These are phyloP conservation scores for Tangara arthus DNA, from an alignment of 2,797 vertebrate species.

Conservation along the genomic window DNA sequence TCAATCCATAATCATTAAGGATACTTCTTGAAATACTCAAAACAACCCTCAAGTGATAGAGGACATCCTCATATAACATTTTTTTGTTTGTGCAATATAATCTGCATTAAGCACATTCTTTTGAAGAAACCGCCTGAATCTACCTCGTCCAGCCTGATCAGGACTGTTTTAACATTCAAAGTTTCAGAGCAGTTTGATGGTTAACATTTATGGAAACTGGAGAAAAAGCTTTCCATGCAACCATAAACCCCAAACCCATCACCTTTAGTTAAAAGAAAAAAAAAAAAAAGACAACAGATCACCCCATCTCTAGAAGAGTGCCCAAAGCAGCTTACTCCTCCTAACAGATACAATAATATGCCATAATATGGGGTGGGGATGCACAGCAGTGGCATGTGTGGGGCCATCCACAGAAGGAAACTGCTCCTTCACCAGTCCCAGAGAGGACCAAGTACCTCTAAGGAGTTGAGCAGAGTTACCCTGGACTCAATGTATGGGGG, in stretches of 20 bases:
- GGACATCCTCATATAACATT: background rate
- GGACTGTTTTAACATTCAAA: background rate
- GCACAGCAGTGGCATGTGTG: accelerated
- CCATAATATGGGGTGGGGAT: background rate
- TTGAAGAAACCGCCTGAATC: background rate
- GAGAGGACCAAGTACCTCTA: background rate
- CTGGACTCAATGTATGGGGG: accelerated
- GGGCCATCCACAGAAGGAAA: background rate
- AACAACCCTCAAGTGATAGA: background rate
- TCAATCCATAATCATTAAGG: background rate
- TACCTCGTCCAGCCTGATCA: background rate
- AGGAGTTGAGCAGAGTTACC: background rate
- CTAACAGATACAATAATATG: background rate
- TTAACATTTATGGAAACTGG: background rate
- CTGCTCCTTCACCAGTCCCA: background rate
- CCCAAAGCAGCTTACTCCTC: background rate
- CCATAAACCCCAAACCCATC: background rate
- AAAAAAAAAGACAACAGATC: background rate
- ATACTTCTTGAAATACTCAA: background rate
- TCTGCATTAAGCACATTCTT: background rate
- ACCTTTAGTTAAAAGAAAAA: background rate
- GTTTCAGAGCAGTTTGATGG: background rate
- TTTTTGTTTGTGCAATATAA: background rate
- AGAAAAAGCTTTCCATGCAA: background rate
- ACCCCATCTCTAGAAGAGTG: background rate